Base-by-base conservation (phyloP, 2,888 invertebrate genomes). In the Altica lythri region DNA sequence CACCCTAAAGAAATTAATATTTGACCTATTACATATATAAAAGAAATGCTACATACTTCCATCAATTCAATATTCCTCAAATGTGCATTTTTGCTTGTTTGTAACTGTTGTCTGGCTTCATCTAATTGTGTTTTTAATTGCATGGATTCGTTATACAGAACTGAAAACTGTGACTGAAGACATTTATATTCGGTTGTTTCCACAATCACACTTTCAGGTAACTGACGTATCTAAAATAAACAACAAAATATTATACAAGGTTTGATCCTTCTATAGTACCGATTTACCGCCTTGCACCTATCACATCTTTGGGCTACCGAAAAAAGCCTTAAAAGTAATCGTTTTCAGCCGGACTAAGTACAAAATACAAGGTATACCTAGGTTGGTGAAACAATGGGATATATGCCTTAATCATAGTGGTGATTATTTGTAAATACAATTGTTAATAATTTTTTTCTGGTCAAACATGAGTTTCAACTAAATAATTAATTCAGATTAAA, bases 141-240 rank as follows among this genome's bases (percentile, higher is more conserved):
- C 90, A 95, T 92, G 0, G 94, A 94, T 79, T 98, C 98, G 73
- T 97, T 96, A 76, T 96, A 97, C 1, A 98, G 82, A 29, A 98
- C 95, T 0, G 97, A 95, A 80, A 97, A 99, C 79, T 98, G 97
- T 0, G 95, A 95, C 76, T 98, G 97, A 10, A 99, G 82, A 74
- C 95, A 95, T 77, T 96, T 96, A 80, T 97, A 99, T 78, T 98
- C 97, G 0, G 96, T 95, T 1, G 97, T 97, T 78, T 96, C 96
- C 10, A 94, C 91, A 66, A 99, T 95, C 50, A 96, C 93, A 45
- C 90, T 91, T 74, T 97, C 96, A 0, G 98, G 97, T 22, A 98
- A 79, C 74, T 96, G 95, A 3, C 95, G 88, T 66, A 97, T 90
- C 95, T 95, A 72, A n/a, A n/a, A n/a, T n/a, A 18, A 71, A 12